A percentile compares a stretch with the other conserved stretches of the same genome.
phyloP scores from a whole-genome alignment of 2,888 invertebrate genomes.

The Abrostola tripartita region DNA sequence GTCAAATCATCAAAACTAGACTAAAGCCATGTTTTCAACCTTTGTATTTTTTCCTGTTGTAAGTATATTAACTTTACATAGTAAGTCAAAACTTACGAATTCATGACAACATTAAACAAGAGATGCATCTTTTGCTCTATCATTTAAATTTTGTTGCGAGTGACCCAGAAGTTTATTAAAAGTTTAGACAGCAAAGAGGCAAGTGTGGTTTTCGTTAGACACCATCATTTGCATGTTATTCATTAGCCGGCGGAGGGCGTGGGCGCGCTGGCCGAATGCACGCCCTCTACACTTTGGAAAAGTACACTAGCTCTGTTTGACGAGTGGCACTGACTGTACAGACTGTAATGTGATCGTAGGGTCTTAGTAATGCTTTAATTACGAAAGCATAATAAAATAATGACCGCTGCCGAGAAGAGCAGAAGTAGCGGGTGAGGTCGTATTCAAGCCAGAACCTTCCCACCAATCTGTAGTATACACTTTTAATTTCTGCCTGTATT shows the following conservation, averaged over 20 bases:
- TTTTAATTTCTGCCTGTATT: no score
- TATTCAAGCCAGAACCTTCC: no score
- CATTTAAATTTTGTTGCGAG: slow-evolving; percentile 54
- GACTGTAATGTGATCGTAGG: not conserved
- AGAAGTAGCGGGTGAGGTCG: no score
- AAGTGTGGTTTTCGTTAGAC: slow-evolving; percentile 80
- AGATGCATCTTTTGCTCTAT: slow-evolving; percentile 29
- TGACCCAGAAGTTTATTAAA: slow-evolving; percentile 54
- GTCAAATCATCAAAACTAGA: no score
- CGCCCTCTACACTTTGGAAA: slow-evolving; percentile 52
- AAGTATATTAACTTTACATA: no score
- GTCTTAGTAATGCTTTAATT: no score
- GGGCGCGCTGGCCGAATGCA: slow-evolving; percentile 36
- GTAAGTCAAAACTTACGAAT: not conserved
- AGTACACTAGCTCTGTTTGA: slow-evolving; percentile 50
- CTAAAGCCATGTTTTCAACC: no score
- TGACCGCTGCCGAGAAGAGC: no score
- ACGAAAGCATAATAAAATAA: no score
- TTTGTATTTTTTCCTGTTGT: no score
- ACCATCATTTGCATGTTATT: slow-evolving; percentile 83
- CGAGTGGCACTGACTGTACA: slow-evolving; percentile 8
- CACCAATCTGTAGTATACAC: no score
- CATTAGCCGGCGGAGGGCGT: slow-evolving; percentile 74
- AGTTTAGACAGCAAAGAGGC: slow-evolving; percentile 64
- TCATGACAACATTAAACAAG: not conserved